A percentile compares a stretch with the other conserved stretches of the same genome.
phyloP scores from a whole-genome alignment of 2,113 vertebrate genomes.

The Myrmophylax atrothorax region DNA sequence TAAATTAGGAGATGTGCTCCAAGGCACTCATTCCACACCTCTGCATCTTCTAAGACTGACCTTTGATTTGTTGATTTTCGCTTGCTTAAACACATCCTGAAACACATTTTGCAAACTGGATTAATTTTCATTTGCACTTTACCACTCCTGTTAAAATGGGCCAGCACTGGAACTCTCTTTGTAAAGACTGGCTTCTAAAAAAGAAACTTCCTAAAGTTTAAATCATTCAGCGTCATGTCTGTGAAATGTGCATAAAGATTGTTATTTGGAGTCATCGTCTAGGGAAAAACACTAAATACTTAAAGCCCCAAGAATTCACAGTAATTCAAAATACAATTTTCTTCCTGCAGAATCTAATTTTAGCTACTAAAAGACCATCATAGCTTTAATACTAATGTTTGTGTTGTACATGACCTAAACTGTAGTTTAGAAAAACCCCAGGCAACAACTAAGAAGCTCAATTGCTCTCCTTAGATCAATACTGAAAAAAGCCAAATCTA shows the following conservation, averaged over 20 bases:
- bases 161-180: not conserved
- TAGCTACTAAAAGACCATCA: not conserved
- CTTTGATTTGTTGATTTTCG: conserved; percentile 1
- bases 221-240: conserved; percentile 23
- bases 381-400: not conserved
- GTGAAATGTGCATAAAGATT: conserved; percentile 35
- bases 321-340: conserved; percentile 28
- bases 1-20: not conserved
- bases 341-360: not conserved
- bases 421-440: not conserved
- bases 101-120: conserved; percentile 28
- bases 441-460: not conserved
- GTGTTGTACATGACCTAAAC: not conserved
- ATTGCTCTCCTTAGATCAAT: not conserved
- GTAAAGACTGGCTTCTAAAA: not conserved
- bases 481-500: not conserved
- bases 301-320: conserved; percentile 3
- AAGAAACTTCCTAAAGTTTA: not conserved
- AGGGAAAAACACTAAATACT: conserved; percentile 38
- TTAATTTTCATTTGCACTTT: conserved; percentile 39
- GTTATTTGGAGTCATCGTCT: conserved; percentile 12
- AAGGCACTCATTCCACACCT: not conserved
- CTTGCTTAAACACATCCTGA: conserved; percentile 24
- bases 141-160: not conserved
- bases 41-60: not conserved